Conservation (phyloP, 2,797 vertebrate species). For the Masticophis lateralis region DNA sequence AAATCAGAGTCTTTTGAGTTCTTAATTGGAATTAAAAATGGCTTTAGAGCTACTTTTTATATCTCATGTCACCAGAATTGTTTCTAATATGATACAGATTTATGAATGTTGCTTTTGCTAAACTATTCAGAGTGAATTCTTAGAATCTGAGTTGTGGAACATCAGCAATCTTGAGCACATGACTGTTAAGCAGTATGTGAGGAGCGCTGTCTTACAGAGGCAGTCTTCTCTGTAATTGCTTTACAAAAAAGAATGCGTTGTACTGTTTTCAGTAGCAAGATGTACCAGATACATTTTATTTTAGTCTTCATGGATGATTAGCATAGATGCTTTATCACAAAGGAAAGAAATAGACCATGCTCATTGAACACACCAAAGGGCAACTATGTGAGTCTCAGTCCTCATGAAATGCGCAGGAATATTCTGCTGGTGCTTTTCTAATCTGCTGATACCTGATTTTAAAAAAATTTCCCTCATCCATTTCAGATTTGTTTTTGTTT, state of each 20-base stretch:
- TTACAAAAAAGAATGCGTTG: background rate
- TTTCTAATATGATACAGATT: background rate
- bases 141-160: background rate
- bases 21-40: background rate
- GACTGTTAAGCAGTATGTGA: background rate
- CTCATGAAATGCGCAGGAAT: background rate
- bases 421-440: background rate
- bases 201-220: background rate
- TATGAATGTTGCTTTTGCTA: background rate
- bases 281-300: conserved; percentile 11
- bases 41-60: background rate
- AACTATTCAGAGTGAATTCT: background rate
- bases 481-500: background rate
- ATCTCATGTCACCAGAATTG: background rate
- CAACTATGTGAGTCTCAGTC: background rate
- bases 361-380: background rate
- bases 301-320: background rate
- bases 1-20: background rate
- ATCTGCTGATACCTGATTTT: background rate
- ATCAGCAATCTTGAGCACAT: background rate
- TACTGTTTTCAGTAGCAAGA: conserved; percentile 17
- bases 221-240: background rate
- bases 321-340: background rate
- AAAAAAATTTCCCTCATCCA: background rate
- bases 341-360: background rate